Conservation (phyloP, 2,888 invertebrate species). For the Athrips mouffetella region DNA sequence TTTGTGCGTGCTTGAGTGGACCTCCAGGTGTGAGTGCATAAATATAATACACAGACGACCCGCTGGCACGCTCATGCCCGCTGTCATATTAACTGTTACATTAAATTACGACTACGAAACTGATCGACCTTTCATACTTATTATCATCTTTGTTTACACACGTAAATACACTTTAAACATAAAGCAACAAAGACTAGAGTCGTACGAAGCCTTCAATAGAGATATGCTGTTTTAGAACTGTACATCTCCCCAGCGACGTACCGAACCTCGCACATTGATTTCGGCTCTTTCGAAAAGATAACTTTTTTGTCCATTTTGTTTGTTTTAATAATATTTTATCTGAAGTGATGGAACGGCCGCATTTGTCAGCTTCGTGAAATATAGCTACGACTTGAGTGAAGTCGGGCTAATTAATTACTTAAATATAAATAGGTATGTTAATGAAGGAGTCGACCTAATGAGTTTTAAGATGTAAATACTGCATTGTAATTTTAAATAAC, state of each 20-base stretch:
- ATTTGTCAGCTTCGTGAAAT: constrained; percentile 74
- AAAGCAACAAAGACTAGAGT: constrained; percentile 23
- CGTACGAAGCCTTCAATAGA: background rate
- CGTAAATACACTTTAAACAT: constrained; percentile 30
- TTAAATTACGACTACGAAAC: constrained; percentile 74
- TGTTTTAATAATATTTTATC: constrained; percentile 79
- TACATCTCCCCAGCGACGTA: constrained; percentile 49
- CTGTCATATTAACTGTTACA: constrained; percentile 79
- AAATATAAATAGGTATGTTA: constrained; percentile 59
- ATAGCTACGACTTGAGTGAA: constrained; percentile 59
- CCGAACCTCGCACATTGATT: constrained; percentile 75
- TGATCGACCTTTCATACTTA: constrained; percentile 62
- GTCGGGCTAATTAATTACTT: constrained; percentile 68
- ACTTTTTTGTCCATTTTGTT: constrained; percentile 76
- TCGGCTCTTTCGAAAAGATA: constrained; percentile 74
- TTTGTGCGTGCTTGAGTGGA: constrained; percentile 36
- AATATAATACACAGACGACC: constrained; percentile 72
- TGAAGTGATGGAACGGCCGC: constrained; percentile 73
- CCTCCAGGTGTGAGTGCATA: constrained; percentile 78
- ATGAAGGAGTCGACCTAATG: constrained; percentile 59
- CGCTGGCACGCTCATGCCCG: constrained; percentile 74
- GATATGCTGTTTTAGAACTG: constrained; percentile 34
- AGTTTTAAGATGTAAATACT: constrained; percentile 30
- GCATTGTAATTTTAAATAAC: too few species aligned
- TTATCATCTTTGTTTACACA: constrained; percentile 38